Percentiles rank a stretch among this genome's conserved stretches.
phyloP scores from a whole-genome alignment of 2,113 vertebrate species.

The Lamprotornis superbus region DNA sequence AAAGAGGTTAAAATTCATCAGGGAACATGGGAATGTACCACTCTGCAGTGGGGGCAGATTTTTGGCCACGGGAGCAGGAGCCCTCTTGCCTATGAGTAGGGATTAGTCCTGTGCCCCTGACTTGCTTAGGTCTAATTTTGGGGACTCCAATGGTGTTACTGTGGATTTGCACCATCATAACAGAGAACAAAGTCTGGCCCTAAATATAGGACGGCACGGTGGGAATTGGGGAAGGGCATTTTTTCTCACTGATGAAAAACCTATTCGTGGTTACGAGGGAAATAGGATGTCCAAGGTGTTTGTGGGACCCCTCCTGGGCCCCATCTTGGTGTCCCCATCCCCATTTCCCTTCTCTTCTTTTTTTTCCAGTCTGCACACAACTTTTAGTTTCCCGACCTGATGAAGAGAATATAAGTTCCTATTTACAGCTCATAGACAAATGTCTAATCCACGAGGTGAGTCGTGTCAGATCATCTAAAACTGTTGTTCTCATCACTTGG shows the following conservation, averaged over 20 bases:
- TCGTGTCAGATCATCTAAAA: neutral
- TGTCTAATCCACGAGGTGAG: constrained; percentile 96
- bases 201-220: constrained; percentile 57
- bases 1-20: neutral
- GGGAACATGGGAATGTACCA: neutral
- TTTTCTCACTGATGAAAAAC: neutral
- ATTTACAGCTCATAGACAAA: constrained; percentile 98
- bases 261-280: neutral
- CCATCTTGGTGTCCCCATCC: neutral
- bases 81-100: neutral
- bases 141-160: neutral
- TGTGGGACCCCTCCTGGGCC: neutral
- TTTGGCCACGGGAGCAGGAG: neutral
- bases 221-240: constrained; percentile 15
- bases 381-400: constrained; percentile 95
- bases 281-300: neutral
- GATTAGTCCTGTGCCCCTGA: neutral
- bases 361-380: constrained; percentile 90
- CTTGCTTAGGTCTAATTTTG: constrained; percentile 20
- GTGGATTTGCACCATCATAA: neutral
- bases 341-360: neutral
- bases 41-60: neutral
- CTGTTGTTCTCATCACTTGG: constrained; percentile 38
- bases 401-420: constrained; percentile 98
- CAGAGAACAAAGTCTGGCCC: constrained; percentile 25